Evolutionary conservation across 2,797 vertebrate species (phyloP).

Genomic region (Babyrousa celebensis): DNA sequence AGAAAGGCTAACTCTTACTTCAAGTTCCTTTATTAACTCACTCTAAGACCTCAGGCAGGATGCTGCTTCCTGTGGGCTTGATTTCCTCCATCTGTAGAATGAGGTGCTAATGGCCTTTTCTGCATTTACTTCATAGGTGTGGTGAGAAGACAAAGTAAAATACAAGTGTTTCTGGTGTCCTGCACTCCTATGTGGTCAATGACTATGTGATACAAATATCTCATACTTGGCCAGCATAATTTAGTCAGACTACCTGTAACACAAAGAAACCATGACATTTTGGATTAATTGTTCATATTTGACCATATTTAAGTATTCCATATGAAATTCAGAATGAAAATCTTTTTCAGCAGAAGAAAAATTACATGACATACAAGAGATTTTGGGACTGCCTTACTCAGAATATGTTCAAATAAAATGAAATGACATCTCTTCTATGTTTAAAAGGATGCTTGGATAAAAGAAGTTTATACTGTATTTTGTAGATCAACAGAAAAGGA

Average conservation of each 20-base stretch:
- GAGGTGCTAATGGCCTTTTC: neutral
- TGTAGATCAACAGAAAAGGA: neutral
- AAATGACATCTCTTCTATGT: constrained; percentile 13
- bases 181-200: neutral
- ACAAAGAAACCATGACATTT: neutral
- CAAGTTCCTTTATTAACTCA: neutral
- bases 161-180: neutral
- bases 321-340: constrained; percentile 64
- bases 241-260: constrained; percentile 6
- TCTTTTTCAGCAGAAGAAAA: constrained; percentile 52
- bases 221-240: neutral
- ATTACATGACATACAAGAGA: neutral
- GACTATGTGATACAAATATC: neutral
- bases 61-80: neutral
- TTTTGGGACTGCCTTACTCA: constrained; percentile 31
- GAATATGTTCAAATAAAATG: constrained; percentile 31
- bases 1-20: constrained; percentile 26
- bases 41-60: neutral
- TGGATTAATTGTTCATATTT: constrained; percentile 62
- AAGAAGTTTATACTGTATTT: constrained; percentile 18
- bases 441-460: constrained; percentile 55
- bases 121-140: neutral
- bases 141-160: constrained; percentile 37
- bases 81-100: neutral
- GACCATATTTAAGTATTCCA: neutral